A percentile compares a stretch with the other conserved stretches of the same genome.
Evolutionary conservation across 2,113 vertebrate species (phyloP).

Genomic region (Microcebus griseorufus): DNA sequence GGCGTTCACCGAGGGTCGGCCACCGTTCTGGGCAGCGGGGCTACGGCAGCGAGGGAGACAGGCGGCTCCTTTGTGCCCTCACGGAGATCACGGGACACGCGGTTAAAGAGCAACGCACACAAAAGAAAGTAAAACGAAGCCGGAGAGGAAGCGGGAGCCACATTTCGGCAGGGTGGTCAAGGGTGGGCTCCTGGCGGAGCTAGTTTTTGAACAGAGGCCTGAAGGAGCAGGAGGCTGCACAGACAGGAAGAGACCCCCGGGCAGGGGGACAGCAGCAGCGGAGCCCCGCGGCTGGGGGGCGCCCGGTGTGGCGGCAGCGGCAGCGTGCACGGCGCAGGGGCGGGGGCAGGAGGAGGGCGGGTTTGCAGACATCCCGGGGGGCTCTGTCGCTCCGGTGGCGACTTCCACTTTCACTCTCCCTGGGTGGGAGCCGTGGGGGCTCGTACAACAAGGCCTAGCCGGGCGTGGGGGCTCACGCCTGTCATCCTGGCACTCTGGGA

Average conservation of each 20-base stretch:
- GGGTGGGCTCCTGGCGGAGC: not conserved
- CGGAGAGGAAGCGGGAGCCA: not conserved
- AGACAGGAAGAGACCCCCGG: not conserved
- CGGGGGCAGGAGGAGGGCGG: rapidly evolving
- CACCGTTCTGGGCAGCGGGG: not conserved
- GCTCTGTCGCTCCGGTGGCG: rapidly evolving
- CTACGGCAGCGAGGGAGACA: rapidly evolving
- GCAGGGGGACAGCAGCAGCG: not conserved
- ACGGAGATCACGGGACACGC: rapidly evolving
- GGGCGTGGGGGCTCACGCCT: too few species aligned
- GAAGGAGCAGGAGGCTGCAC: not conserved
- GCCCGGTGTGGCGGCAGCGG: rapidly evolving
- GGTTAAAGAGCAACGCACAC: rapidly evolving
- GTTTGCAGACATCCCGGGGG: rapidly evolving
- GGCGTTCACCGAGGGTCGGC: rapidly evolving
- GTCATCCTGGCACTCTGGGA: too few species aligned
- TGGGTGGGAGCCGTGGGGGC: not conserved
- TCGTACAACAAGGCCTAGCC: not conserved
- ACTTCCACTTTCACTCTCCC: not conserved
- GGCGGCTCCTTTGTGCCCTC: rapidly evolving
- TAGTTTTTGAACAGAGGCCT: not conserved
- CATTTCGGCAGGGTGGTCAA: rapidly evolving
- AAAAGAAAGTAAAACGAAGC: not conserved
- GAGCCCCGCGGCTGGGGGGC: not conserved
- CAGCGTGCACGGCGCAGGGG: rapidly evolving